phyloP scores from a whole-genome alignment of 2,797 vertebrate species.

The Lutra lutra region DNA sequence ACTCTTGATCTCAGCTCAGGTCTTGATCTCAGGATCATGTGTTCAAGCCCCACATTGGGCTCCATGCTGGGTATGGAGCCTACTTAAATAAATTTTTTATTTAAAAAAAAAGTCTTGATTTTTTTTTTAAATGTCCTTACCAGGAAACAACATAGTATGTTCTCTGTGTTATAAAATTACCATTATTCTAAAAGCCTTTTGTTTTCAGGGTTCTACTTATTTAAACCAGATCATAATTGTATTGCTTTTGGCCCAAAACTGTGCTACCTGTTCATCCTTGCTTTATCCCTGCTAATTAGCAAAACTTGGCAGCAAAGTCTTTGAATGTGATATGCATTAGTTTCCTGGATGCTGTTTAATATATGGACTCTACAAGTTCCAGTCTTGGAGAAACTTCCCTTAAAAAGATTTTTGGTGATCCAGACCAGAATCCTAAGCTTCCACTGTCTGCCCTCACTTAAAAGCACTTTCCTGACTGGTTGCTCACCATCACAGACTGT shows the following conservation, averaged over 20 bases:
- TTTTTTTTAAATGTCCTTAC: neutral
- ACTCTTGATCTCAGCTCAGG: neutral
- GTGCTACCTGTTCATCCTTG: neutral
- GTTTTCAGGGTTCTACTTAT: neutral
- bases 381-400: neutral
- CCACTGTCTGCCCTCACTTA: neutral
- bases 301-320: neutral
- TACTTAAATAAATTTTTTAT: neutral
- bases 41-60: neutral
- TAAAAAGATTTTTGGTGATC: neutral
- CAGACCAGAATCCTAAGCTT: neutral
- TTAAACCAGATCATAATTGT: neutral
- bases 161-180: neutral
- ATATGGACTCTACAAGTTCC: neutral
- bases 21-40: neutral
- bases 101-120: neutral
- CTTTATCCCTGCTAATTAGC: neutral
- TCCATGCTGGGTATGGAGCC: neutral
- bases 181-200: neutral
- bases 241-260: neutral
- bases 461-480: neutral
- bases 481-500: neutral
- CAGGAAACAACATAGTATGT: neutral
- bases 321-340: fast-evolving
- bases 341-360: neutral